Base-by-base conservation (phyloP, 2,797 vertebrate species). In the Lepidocolaptes lacrymiger region DNA sequence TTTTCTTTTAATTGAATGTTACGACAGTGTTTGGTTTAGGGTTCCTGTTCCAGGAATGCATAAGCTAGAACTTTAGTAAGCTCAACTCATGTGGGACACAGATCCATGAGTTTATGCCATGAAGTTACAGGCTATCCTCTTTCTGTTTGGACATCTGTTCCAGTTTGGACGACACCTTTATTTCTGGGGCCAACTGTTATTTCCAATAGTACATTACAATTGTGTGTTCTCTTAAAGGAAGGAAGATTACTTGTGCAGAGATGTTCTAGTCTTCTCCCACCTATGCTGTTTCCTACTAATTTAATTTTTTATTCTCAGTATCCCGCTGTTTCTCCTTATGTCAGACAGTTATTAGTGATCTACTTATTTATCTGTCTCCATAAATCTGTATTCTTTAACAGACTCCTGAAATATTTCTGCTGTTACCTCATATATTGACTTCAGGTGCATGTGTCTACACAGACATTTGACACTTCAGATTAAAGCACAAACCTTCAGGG, bases 381-480 rank as follows among this genome's bases (percentile, higher is more conserved):
- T 51, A 76, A 87, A 82, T 79, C 51, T 3, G 14, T 58, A 22
- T 54, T 84, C 26, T 32, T 78, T 11, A 66, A 48, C 34, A 66
- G 81, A 30, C 8, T 66, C 26, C 52, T 51, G n/a, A 82, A 92
- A 28, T 89, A 48, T 12, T 73, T 81, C 43, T 83, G 13, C 52
- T 48, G 0, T 69, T 87, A 19, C 48, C 23, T 73, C 43, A 23
- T 20, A 32, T 41, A 30, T 71, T 61, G 20, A 23, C 48, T 73
- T 79, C 0, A 5, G n/a, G 32, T 43, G 37, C 20, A 1, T 18
- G 14, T 8, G 26, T 3, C 0, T 62, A 32, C 36, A 13, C 22
- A 56, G 54, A 54, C 6, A 27, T 30, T 6, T 20, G 62, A 48
- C 11, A 10, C 62, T 78, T 93, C 13, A 51, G 66, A 64, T 63